A percentile compares a stretch with the other conserved stretches of the same genome.
Evolutionary conservation across 2,113 vertebrate genomes (phyloP).

Genomic region (Zosterops lateralis): DNA sequence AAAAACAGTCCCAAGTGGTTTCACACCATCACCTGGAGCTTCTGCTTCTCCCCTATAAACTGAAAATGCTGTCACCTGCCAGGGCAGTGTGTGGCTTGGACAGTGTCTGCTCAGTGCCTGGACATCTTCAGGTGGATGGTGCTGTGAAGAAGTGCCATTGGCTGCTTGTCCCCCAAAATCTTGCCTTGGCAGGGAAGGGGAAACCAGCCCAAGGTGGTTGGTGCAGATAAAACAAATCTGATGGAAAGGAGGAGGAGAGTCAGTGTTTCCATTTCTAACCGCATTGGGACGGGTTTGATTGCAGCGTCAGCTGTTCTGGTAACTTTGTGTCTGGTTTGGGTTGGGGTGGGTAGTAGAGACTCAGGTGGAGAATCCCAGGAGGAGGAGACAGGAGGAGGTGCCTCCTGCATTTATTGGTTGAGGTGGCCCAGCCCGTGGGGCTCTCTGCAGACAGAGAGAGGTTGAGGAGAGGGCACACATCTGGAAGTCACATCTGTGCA

Average conservation of each 20-base stretch:
- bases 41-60: neutral
- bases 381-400: neutral
- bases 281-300: neutral
- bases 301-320: neutral
- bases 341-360: fast-evolving
- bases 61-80: neutral
- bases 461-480: neutral
- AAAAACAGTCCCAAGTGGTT: neutral
- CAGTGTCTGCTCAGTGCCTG: neutral
- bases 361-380: fast-evolving
- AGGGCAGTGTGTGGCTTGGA: neutral
- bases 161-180: neutral
- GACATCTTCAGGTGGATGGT: neutral
- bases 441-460: neutral
- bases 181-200: neutral
- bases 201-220: neutral
- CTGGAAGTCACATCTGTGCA: conserved; percentile 14
- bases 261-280: neutral
- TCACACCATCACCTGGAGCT: neutral
- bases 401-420: neutral
- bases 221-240: neutral
- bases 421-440: neutral
- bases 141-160: neutral
- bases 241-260: neutral
- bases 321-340: neutral